Conservation (phyloP, 2,888 invertebrate genomes). For the Pristionchus entomophagus region DNA sequence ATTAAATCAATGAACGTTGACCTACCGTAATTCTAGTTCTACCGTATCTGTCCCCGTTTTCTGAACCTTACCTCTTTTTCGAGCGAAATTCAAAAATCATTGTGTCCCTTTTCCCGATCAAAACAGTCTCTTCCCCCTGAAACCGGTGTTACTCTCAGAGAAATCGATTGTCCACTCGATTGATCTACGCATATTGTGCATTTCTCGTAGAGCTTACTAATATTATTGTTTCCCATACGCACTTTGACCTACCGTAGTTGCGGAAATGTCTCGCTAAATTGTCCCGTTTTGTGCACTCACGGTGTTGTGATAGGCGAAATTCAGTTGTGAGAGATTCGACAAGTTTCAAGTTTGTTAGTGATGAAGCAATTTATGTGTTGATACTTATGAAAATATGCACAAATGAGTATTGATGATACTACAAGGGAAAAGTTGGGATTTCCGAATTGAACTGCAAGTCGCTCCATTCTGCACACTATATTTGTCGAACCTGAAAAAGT, state of each 20-base stretch:
- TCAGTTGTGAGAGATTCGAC: slow-evolving; percentile 1
- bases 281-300: not conserved
- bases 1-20: not conserved
- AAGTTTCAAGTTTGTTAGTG: not conserved
- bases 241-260: slow-evolving; percentile 13
- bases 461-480: no score
- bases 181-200: slow-evolving; percentile 33
- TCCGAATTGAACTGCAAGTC: no score
- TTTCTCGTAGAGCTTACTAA: slow-evolving; percentile 33
- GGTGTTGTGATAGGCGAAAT: not conserved
- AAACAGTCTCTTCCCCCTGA: not conserved
- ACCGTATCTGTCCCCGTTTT: slow-evolving; percentile 10
- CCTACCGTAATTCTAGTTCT: not conserved
- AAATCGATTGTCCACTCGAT: not conserved
- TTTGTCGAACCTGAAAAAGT: no score
- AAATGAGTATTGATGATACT: no score
- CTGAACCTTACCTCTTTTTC: not conserved
- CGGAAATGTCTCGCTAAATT: not conserved
- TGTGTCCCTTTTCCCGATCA: not conserved
- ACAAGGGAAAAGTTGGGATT: no score
- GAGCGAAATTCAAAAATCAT: not conserved
- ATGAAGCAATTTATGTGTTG: not conserved
- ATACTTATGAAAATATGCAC: no score
- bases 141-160: not conserved
- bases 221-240: not conserved